phyloP scores from a whole-genome alignment of 2,113 vertebrate species.

The Lamprologus speciosus region DNA sequence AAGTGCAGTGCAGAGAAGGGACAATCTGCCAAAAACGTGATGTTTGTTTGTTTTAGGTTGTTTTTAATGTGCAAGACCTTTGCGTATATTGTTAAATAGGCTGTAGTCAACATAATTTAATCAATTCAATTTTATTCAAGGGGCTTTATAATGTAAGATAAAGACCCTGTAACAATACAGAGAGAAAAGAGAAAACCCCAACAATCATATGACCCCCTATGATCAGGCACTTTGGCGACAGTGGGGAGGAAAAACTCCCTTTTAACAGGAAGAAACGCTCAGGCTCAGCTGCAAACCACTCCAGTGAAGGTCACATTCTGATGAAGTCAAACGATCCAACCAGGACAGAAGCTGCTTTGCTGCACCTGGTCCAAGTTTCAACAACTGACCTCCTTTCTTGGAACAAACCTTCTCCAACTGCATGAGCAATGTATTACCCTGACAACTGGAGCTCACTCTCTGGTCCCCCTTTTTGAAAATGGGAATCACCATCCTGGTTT shows the following conservation, averaged over 20 bases:
- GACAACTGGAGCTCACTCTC: background rate
- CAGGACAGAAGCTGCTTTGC: background rate
- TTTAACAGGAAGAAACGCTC: background rate
- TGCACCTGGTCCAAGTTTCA: background rate
- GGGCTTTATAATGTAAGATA: background rate
- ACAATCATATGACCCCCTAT: background rate
- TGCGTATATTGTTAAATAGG: background rate
- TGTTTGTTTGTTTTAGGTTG: background rate
- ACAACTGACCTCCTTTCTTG: background rate
- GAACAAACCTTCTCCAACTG: background rate
- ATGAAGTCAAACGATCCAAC: fast-evolving
- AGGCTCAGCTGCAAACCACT: background rate
- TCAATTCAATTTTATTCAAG: background rate
- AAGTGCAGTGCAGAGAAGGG: background rate
- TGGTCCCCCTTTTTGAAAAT: background rate
- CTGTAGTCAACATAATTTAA: fast-evolving
- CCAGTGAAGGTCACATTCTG: background rate
- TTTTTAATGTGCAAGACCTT: background rate
- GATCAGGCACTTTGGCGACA: background rate
- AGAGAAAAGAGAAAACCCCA: background rate
- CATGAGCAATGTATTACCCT: fast-evolving
- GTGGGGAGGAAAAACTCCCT: background rate
- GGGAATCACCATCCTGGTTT: background rate
- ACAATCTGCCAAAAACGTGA: background rate
- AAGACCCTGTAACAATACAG: background rate